Percentiles rank a stretch among this genome's conserved stretches.
Conservation (phyloP, 1,140 invertebrate genomes). For the Psilanteris sp. region DNA sequence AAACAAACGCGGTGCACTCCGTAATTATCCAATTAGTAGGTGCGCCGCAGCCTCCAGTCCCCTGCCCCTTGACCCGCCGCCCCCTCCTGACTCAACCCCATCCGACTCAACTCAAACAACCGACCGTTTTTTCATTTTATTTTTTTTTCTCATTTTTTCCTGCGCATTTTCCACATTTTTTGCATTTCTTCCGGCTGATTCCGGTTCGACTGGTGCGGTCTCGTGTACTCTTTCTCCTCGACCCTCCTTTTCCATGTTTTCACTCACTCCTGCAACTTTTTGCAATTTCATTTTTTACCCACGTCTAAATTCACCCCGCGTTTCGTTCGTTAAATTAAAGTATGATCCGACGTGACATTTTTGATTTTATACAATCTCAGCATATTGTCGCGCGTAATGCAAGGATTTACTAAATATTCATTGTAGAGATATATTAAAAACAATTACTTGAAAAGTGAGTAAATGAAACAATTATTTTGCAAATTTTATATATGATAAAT, state of each 20-base stretch:
- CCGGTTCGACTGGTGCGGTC: slow-evolving; percentile 14
- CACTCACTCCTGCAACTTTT: slow-evolving; percentile 3
- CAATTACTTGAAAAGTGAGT: too few relatives aligned
- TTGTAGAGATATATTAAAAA: too few relatives aligned
- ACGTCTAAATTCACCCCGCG: background rate
- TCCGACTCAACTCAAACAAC: slow-evolving; percentile 22
- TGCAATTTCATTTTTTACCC: slow-evolving; percentile 17
- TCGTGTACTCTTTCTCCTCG: slow-evolving; percentile 17
- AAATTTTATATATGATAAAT: too few relatives aligned
- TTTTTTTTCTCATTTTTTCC: slow-evolving; percentile 5
- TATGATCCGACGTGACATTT: slow-evolving; percentile 14
- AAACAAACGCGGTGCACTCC: slow-evolving; percentile 78
- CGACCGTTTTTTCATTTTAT: slow-evolving; percentile 36
- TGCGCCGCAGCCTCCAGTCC: slow-evolving; percentile 61
- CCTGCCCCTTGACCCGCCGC: background rate
- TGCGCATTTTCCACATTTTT: slow-evolving; percentile 22
- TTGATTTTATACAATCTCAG: slow-evolving; percentile 18
- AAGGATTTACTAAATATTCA: too few relatives aligned
- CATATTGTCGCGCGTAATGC: too few relatives aligned
- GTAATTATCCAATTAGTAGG: slow-evolving; percentile 80
- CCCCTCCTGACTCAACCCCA: slow-evolving; percentile 3
- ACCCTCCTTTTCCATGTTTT: slow-evolving; percentile 14
- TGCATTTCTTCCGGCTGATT: slow-evolving; percentile 33
- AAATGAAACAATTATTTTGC: too few relatives aligned
- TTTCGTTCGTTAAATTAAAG: slow-evolving; percentile 30